Conservation (phyloP, 2,888 invertebrate species). For the Ennomos erosarius region DNA sequence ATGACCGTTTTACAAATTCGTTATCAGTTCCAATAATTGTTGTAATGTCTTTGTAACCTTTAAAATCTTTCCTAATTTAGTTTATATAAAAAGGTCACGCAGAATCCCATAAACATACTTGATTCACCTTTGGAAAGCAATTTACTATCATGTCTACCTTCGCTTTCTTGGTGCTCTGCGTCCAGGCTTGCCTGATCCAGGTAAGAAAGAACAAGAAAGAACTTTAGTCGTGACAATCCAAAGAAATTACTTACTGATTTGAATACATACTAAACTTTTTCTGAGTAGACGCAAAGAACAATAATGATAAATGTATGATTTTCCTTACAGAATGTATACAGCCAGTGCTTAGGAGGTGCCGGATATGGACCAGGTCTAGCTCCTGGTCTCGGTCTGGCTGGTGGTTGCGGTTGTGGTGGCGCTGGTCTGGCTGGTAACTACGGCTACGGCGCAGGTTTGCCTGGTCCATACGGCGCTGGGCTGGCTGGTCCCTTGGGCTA, state of each 20-base stretch:
- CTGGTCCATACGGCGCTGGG: background rate
- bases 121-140: conserved; percentile 15
- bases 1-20: no score
- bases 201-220: conserved; percentile 34
- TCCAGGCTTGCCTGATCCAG: conserved; percentile 52
- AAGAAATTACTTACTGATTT: no score
- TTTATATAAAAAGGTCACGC: conserved; percentile 18
- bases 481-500: background rate
- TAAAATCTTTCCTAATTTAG: conserved; percentile 1
- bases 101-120: conserved; percentile 11
- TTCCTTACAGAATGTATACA: conserved; percentile 18
- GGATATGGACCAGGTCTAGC: conserved; percentile 5
- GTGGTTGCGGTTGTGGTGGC: no score
- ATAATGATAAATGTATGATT: no score
- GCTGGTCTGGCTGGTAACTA: background rate
- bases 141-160: conserved; percentile 48
- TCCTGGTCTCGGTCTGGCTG: background rate
- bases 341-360: background rate
- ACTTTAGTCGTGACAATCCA: no score
- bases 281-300: no score
- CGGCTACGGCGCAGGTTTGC: conserved; percentile 3
- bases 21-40: no score
- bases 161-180: conserved; percentile 45
- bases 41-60: no score
- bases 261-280: no score